A percentile compares a stretch with the other conserved stretches of the same genome.
phyloP scores from a whole-genome alignment of 2,888 invertebrate species.

The Andrena dorsata region DNA sequence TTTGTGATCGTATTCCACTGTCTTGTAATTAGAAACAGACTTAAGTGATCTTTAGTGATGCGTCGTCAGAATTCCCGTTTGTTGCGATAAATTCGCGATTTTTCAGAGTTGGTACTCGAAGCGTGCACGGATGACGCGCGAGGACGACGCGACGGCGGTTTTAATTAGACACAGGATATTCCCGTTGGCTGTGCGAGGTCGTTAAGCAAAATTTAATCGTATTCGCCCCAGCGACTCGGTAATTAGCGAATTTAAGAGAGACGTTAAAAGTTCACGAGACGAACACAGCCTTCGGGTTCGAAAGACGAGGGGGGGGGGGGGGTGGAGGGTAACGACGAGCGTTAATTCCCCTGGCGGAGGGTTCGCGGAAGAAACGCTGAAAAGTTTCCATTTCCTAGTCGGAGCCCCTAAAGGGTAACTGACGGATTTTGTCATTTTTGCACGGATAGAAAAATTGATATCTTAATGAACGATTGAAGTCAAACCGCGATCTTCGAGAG shows the following conservation, averaged over 20 bases:
- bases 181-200: conserved; percentile 14
- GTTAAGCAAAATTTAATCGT: conserved; percentile 42
- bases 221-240: neutral
- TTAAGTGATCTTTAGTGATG: no score
- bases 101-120: neutral
- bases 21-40: no score
- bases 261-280: conserved; percentile 20
- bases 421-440: conserved; percentile 5
- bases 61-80: neutral
- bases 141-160: neutral
- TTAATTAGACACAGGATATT: conserved; percentile 40
- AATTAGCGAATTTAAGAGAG: conserved; percentile 24
- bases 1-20: no score
- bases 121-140: neutral
- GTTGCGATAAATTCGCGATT: neutral
- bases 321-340: conserved; percentile 22
- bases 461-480: neutral
- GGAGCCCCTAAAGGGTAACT: neutral
- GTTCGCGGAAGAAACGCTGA: neutral
- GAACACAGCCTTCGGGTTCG: conserved; percentile 2
- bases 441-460: neutral
- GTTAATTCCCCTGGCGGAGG: conserved; percentile 7
- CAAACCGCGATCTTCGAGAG: no score
- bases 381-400: neutral
- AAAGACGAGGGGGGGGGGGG: conserved; percentile 3